Evolutionary conservation across 2,888 invertebrate species (phyloP), one percentile per base, ranked within the genome.

Genomic region (Acholoe squamosa): DNA sequence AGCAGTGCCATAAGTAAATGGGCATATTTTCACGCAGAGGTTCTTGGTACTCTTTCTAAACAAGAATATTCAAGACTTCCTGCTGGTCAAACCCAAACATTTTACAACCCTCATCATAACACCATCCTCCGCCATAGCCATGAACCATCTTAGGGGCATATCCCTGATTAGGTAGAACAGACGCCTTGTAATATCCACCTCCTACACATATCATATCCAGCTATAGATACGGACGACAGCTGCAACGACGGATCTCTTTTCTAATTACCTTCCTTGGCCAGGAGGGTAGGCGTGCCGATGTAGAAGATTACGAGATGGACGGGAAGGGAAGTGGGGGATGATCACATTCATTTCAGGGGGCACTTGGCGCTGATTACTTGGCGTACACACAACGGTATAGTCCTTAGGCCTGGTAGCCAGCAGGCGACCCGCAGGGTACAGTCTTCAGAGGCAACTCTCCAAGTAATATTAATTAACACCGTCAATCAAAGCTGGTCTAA

Each of bases 401-500:
- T 61, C 61, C 61, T 61, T 10, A 43, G 43, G 43, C 5, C 43
- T 43, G 43, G 43, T 43, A 10, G 43, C 43, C 43, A 10, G 43
- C 10, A 10, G 43, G 43, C 43, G 43, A 43, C 43, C 43, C 10
- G 43, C 43, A 43, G 43, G 43, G 43, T 43, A 43, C 5, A 43
- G 43, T 43, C 43, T 10, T 43, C 43, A 43, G 43, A 43, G 14
- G 61, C 61, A 61, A n/a, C n/a, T 61, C 61, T 61, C 61, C 61
- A 71, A 71, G 71, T 71, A 28, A 28, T 71, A 71, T 71, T 71
- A 71, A 71, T 71, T 71, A 71, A 71, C 31, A 71, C 71, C 71
- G 71, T 71, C 71, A 71, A 71, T 71, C 71, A 71, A 71, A 28
- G 71, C 31, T 71, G 71, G 31, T 71, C 71, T 71, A n/a, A 25